Evolutionary conservation across 2,888 invertebrate genomes (phyloP).

Genomic region (Thysanoteuthis rhombus): DNA sequence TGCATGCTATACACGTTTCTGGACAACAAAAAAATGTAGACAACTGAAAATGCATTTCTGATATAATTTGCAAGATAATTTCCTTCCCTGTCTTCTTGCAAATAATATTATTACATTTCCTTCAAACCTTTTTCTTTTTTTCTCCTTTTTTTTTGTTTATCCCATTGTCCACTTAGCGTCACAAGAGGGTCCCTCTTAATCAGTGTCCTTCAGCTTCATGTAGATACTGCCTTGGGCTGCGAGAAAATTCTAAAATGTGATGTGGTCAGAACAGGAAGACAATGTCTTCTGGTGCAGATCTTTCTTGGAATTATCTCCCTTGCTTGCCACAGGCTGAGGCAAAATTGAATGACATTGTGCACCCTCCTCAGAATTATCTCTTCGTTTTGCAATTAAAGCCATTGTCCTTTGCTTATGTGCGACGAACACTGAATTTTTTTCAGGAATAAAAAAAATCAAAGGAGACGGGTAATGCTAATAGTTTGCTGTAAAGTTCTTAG

Average conservation of each 20-base stretch:
- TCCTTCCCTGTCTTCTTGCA: background rate
- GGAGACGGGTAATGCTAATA: background rate
- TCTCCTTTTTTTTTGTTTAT: background rate
- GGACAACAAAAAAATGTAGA: background rate
- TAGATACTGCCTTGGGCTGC: background rate
- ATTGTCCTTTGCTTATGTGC: slow-evolving; percentile 12
- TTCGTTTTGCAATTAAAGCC: background rate
- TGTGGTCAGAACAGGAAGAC: background rate
- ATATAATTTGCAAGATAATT: slow-evolving; percentile 12
- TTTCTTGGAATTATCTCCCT: background rate
- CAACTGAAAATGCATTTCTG: slow-evolving; percentile 12
- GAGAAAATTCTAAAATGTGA: background rate
- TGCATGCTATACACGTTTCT: background rate
- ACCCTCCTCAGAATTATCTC: background rate
- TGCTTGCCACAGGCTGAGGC: background rate
- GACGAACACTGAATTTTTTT: background rate
- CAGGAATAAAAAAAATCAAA: background rate
- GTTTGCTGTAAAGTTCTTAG: background rate
- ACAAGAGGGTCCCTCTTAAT: background rate
- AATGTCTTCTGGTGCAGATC: background rate
- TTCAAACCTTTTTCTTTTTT: background rate
- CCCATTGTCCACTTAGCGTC: background rate
- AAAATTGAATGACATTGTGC: slow-evolving; percentile 12
- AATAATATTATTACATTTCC: background rate
- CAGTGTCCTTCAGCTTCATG: background rate